Percentiles rank a stretch among this genome's conserved stretches.
Evolutionary conservation across 2,888 invertebrate genomes (phyloP).

Genomic region (Protonemura montana): DNA sequence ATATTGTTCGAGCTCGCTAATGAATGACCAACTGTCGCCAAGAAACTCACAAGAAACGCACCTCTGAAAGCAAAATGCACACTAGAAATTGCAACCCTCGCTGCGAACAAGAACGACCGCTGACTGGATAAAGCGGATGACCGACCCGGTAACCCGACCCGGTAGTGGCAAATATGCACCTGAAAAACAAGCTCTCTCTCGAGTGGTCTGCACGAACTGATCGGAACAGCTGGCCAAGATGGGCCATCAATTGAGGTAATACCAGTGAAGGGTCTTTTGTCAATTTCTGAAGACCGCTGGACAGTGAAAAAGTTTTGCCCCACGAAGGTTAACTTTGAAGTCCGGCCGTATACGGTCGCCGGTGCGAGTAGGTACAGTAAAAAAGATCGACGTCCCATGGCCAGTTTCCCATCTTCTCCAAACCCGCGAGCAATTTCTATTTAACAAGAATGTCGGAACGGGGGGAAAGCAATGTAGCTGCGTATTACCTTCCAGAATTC

Average conservation of each 20-base stretch:
- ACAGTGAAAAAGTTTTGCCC: constrained; percentile 20
- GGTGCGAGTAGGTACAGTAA: background rate
- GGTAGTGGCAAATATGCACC: constrained; percentile 18
- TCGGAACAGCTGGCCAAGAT: constrained; percentile 22
- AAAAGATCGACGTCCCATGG: background rate
- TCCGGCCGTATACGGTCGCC: background rate
- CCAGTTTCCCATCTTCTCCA: background rate
- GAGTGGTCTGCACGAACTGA: background rate
- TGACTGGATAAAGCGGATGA: background rate
- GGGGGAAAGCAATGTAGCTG: background rate
- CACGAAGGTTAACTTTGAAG: constrained; percentile 32
- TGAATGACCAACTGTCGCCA: constrained; percentile 40
- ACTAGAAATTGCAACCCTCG: background rate
- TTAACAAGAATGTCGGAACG: background rate
- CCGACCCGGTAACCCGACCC: background rate
- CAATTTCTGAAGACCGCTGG: constrained; percentile 36
- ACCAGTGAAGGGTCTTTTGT: constrained; percentile 39
- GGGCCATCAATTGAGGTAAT: constrained; percentile 34
- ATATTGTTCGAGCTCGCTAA: background rate
- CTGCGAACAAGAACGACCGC: background rate
- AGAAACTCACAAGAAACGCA: background rate
- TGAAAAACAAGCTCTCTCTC: background rate
- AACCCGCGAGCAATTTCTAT: background rate
- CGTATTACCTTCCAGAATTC: constrained; percentile 14
- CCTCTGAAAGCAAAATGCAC: background rate